Evolutionary conservation across 2,797 vertebrate genomes (phyloP), one percentile per base, ranked within the genome.

Genomic region (Hypotaenidia philippensis): DNA sequence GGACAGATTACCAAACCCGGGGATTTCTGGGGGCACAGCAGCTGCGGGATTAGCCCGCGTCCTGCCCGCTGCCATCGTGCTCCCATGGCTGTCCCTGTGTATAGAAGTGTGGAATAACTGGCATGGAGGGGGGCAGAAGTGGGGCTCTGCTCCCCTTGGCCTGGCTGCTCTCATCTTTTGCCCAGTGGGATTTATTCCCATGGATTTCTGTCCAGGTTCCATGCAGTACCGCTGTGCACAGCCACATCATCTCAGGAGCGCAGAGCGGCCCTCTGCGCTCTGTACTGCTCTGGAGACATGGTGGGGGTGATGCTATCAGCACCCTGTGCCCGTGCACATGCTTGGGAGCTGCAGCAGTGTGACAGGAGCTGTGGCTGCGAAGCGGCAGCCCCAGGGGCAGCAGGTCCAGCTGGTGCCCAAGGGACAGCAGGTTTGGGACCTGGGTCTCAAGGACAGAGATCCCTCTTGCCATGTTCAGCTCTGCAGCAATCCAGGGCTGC

Each of bases 231-330:
- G 29, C 31, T 3, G 6, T 26, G 0, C 1, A 6, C 57, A 23
- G 57, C 65, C 34, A 21, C 17, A 0, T 29, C n/a, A 0, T 16
- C 16, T 10, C 34, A 4, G 23, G 34, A 41, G 36, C 55, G 1
- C 26, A 1, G 3, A 41, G 40, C 26, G 9, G 5, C 41, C 50
- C 50, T 17, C 16, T 0, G 1, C 4, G n/a, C 44, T 29, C 36
- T 13, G 3, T 2, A 9, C 6, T 1, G 22, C 1, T 20, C 8
- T 5, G 27, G 44, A 32, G 5, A 4, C 14, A 1, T 6, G 2
- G 14, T 1, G 31, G 8, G 9, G 47, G 6, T 10, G 40, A n/a
- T 8, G 21, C 25, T 6, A 13, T 2, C 13, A 2, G 26, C 2
- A 2, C 3, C 16, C 12, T 2, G 20, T 9, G 40, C 31, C 60